Base-by-base conservation (phyloP, 2,797 vertebrate species). In the Characodon lateralis region DNA sequence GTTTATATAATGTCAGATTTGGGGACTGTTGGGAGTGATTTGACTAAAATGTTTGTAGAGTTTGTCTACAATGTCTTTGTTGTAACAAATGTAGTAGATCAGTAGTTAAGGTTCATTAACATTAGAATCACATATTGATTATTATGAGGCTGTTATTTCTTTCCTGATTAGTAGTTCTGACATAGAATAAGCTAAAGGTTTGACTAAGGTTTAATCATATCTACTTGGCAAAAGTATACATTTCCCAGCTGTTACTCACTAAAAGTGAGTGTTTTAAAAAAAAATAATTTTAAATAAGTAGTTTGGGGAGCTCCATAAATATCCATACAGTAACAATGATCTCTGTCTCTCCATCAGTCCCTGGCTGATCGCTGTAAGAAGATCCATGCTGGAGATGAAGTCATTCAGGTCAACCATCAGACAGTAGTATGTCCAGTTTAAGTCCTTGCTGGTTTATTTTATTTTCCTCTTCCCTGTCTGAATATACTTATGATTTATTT, bases 401-500 rank as follows among this genome's bases (percentile, higher is more conserved):
- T 99, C 93, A 99, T 99, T 95, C 98, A 99, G 96, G 98, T 99
- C 95, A 99, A 99, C 93, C 97, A 98, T 95, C 98, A 99, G 96
- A 99, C 98, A 93, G 98, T 99, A 97, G 98, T 99, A 95, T 94
- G 97, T 94, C n/a, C 20, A 28, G n/a, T 10, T 41, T 31, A n/a
- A 28, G 18, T 46, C 22, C 13, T 46, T 18, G 73, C 55, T 71
- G 35, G 31, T 13, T 72, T 51, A 39, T 71, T 78, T 20, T 58
- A 18, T 26, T 79, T 80, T 75, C 14, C 61, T 74, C 41, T 66
- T 75, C 77, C 16, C 55, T 66, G 22, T 71, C 2, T 79, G 39
- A 66, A 74, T 83, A 78, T 74, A 26, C 59, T 59, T 59, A n/a
- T 55, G 0, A 55, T 76, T 77, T 78, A n/a, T 5, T 55, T 56